phyloP scores from a whole-genome alignment of 2,797 vertebrate genomes.

The Urosaurus nigricauda region DNA sequence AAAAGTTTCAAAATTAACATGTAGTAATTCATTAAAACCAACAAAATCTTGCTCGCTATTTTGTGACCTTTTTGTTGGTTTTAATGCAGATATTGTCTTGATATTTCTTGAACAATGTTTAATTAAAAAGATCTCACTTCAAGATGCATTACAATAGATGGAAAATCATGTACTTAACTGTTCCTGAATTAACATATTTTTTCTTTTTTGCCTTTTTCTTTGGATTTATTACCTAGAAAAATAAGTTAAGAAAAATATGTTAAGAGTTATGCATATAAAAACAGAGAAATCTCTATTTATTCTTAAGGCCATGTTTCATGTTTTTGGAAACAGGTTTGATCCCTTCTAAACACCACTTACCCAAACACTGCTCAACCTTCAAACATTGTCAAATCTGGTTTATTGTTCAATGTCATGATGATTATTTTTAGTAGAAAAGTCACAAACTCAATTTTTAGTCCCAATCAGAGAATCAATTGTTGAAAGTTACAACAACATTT shows the following conservation, averaged over 20 bases:
- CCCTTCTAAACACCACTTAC: neutral
- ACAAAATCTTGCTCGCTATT: neutral
- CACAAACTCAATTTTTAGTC: neutral
- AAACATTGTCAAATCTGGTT: neutral
- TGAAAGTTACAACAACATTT: no score
- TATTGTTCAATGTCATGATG: neutral
- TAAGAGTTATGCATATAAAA: slow-evolving; percentile 14
- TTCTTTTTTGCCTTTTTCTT: slow-evolving; percentile 99
- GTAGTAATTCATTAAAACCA: neutral
- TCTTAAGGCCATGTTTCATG: neutral
- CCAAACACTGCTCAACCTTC: neutral
- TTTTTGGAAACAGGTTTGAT: neutral
- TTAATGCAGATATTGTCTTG: slow-evolving; percentile 1
- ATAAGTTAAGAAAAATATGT: slow-evolving; percentile 56
- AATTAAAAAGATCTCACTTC: slow-evolving; percentile 25
- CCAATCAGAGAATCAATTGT: no score
- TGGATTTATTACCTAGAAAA: slow-evolving; percentile 92
- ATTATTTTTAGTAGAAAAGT: neutral
- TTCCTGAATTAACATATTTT: slow-evolving; percentile 98
- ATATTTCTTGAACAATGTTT: neutral
- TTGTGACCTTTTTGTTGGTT: neutral
- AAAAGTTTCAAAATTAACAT: neutral
- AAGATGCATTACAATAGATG: slow-evolving; percentile 19
- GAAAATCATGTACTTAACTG: slow-evolving; percentile 83
- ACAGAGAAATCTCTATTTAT: neutral